A percentile compares a stretch with the other conserved stretches of the same genome.
These are phyloP conservation scores for Drymodes brunneopygia DNA, from an alignment of 2,113 vertebrate genomes.

Conservation along the genomic window DNA sequence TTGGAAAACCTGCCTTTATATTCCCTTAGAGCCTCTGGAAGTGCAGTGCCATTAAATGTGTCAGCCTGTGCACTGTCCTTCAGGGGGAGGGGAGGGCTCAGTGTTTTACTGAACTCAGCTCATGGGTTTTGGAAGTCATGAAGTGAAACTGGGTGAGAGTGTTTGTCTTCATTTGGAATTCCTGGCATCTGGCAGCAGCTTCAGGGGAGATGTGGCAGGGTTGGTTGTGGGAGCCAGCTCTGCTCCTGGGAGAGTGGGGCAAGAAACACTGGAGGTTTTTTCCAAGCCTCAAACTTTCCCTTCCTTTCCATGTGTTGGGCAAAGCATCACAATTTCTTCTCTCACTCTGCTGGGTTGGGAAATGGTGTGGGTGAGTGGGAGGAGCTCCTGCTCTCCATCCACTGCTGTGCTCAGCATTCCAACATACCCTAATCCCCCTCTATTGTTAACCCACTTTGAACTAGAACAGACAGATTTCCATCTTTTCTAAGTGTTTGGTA, in stretches of 20 bases:
- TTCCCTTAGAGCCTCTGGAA: neutral
- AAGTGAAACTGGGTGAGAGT: neutral
- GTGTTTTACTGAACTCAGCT: neutral
- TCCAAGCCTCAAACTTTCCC: neutral
- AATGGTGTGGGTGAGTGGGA: neutral
- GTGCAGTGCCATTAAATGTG: neutral
- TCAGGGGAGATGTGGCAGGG: neutral
- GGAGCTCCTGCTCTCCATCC: neutral
- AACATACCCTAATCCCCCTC: neutral
- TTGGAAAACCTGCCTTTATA: neutral
- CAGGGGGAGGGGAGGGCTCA: neutral
- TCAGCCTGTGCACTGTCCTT: neutral
- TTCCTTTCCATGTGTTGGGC: neutral
- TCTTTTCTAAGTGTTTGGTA: neutral
- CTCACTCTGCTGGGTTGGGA: neutral
- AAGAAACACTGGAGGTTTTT: neutral
- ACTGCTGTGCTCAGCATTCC: neutral
- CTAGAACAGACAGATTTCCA: neutral
- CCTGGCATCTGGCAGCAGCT: neutral
- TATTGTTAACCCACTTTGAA: neutral
- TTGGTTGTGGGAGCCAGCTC: neutral
- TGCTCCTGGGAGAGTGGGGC: neutral
- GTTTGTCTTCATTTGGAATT: neutral
- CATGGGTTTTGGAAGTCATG: neutral
- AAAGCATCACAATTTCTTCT: neutral